Conservation (phyloP, 2,888 invertebrate species). For the Dryococelus australis region DNA sequence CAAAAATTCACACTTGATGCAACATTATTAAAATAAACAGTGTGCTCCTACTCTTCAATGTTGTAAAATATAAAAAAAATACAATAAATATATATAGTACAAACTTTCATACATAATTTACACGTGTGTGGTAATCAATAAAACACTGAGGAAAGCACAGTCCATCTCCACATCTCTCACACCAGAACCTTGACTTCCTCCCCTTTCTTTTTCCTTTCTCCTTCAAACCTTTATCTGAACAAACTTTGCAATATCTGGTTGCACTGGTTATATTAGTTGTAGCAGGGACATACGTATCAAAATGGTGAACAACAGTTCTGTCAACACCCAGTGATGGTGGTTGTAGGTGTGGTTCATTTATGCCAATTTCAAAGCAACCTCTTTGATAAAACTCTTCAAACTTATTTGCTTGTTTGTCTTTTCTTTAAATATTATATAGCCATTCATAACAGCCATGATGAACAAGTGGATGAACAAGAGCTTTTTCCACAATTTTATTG, state of each 20-base stretch:
- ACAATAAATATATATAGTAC: too few species aligned
- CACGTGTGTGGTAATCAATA: too few species aligned
- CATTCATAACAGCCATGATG: constrained; percentile 18
- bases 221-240: background rate
- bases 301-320: constrained; percentile 21
- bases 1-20: too few species aligned
- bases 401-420: background rate
- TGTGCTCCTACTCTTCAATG: too few species aligned
- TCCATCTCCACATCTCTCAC: background rate
- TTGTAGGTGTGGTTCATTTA: background rate
- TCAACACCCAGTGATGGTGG: background rate
- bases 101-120: too few species aligned
- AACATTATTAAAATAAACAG: too few species aligned
- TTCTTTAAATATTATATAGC: constrained; percentile 13
- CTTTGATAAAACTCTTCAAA: too few species aligned
- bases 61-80: too few species aligned
- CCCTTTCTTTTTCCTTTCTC: background rate
- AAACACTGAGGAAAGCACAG: constrained; percentile 12
- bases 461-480: background rate
- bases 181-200: background rate
- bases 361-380: constrained; percentile 3
- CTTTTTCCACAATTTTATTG: constrained; percentile 23
- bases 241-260: background rate
- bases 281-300: background rate
- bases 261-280: background rate